Evolutionary conservation across 2,113 vertebrate species (phyloP).

Genomic region (Cichladusa arquata): DNA sequence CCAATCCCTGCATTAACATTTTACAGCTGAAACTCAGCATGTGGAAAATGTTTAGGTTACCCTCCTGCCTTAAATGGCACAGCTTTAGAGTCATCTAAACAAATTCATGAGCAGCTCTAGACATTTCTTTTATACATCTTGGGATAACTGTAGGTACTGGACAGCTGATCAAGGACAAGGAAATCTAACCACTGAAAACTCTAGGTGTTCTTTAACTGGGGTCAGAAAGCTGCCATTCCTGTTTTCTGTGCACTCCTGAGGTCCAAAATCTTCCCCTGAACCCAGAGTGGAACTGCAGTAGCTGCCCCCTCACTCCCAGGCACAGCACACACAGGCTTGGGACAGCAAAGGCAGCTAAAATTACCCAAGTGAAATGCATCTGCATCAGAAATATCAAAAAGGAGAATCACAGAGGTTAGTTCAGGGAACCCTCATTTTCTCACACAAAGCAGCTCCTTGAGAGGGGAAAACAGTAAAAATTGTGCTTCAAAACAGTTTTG

Average conservation of each 20-base stretch:
- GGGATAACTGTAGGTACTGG: background rate
- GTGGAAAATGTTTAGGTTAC: slow-evolving; percentile 55
- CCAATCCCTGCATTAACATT: slow-evolving; percentile 53
- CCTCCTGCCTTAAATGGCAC: background rate
- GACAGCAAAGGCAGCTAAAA: background rate
- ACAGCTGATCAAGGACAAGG: background rate
- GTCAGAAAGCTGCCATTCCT: background rate
- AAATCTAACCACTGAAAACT: background rate
- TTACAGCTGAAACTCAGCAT: background rate
- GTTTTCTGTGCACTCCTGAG: background rate
- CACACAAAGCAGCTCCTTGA: background rate
- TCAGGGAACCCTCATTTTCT: background rate
- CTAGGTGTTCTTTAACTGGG: background rate
- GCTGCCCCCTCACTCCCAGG: background rate
- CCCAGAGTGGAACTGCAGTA: rapidly evolving
- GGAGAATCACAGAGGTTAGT: background rate
- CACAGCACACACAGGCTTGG: background rate
- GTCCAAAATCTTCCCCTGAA: background rate
- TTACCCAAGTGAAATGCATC: background rate
- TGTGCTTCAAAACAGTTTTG: background rate
- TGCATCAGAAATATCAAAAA: background rate
- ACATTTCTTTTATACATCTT: background rate
- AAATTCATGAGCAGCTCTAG: background rate
- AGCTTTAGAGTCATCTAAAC: slow-evolving; percentile 33
- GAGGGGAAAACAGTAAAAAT: background rate